Conservation (phyloP, 1,140 invertebrate species). For the Drosophila sproati region DNA sequence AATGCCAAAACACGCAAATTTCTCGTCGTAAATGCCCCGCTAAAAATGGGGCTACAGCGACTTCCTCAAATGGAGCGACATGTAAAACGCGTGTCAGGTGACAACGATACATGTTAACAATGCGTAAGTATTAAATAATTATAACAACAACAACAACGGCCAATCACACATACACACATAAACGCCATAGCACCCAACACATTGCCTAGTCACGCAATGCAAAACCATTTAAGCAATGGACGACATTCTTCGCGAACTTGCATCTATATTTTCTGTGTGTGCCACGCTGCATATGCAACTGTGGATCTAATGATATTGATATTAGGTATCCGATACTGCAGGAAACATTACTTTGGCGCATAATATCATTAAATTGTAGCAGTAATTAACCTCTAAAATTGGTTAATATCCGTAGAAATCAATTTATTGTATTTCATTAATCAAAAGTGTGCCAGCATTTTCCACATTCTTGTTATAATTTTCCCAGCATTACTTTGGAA, state of each 20-base stretch:
- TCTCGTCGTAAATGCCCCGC: slow-evolving; percentile 58
- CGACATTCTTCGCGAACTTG: slow-evolving; percentile 58
- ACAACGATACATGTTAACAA: slow-evolving; percentile 75
- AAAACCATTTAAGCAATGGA: slow-evolving; percentile 50
- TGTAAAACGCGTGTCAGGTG: slow-evolving; percentile 74
- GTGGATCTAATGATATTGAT: slow-evolving; percentile 1
- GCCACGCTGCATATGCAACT: slow-evolving; percentile 2
- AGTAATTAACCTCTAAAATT: too few species aligned
- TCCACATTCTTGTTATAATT: too few species aligned
- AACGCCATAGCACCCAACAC: slow-evolving; percentile 19
- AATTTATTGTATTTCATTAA: background rate
- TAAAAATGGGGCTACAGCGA: slow-evolving; percentile 55
- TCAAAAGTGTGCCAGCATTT: too few species aligned
- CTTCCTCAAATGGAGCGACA: slow-evolving; percentile 72
- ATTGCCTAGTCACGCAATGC: slow-evolving; percentile 51
- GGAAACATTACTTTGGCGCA: background rate
- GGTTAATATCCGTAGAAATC: background rate
- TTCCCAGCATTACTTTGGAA: too few species aligned
- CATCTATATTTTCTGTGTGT: slow-evolving; percentile 16
- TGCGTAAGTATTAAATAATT: slow-evolving; percentile 78
- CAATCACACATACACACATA: slow-evolving; percentile 17
- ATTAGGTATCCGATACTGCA: background rate
- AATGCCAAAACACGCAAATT: slow-evolving; percentile 75
- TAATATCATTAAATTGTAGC: too few species aligned
- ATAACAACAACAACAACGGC: slow-evolving; percentile 51